Percentiles rank a stretch among this genome's conserved stretches.
These are phyloP conservation scores for Ifrita kowaldi DNA, from an alignment of 2,113 vertebrate species.

Conservation along the genomic window DNA sequence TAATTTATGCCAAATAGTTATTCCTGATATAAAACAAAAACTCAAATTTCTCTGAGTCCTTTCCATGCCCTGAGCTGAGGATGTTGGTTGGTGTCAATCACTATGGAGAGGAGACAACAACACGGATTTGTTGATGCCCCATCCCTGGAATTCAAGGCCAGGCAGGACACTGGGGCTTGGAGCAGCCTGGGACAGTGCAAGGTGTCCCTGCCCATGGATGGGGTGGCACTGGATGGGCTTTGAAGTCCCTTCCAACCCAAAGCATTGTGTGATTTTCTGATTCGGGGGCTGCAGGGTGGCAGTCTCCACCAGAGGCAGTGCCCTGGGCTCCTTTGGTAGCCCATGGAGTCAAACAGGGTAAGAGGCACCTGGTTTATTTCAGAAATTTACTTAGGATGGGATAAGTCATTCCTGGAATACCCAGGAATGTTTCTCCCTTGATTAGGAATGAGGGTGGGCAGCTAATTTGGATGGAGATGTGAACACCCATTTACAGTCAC, in stretches of 20 bases:
- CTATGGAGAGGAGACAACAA: fast-evolving
- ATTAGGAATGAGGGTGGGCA: not conserved
- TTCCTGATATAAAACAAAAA: not conserved
- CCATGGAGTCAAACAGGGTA: not conserved
- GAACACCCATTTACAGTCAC: not conserved
- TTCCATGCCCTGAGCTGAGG: not conserved
- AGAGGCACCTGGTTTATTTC: not conserved
- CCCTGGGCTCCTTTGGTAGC: not conserved
- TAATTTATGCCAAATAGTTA: not conserved
- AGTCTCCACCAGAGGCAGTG: not conserved
- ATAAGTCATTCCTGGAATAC: not conserved
- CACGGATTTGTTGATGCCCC: not conserved
- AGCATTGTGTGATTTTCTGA: fast-evolving
- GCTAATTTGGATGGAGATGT: not conserved
- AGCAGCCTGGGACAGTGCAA: not conserved
- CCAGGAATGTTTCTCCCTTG: not conserved
- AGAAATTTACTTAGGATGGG: not conserved
- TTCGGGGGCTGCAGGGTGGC: not conserved
- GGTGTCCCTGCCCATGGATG: not conserved
- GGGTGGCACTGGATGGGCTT: fast-evolving
- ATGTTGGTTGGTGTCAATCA: not conserved
- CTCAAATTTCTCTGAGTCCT: not conserved
- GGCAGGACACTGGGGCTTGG: not conserved
- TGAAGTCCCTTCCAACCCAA: fast-evolving
- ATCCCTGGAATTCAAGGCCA: not conserved